Evolutionary conservation across 2,113 vertebrate genomes (phyloP).

Genomic region (Tragelaphus strepsiceros): DNA sequence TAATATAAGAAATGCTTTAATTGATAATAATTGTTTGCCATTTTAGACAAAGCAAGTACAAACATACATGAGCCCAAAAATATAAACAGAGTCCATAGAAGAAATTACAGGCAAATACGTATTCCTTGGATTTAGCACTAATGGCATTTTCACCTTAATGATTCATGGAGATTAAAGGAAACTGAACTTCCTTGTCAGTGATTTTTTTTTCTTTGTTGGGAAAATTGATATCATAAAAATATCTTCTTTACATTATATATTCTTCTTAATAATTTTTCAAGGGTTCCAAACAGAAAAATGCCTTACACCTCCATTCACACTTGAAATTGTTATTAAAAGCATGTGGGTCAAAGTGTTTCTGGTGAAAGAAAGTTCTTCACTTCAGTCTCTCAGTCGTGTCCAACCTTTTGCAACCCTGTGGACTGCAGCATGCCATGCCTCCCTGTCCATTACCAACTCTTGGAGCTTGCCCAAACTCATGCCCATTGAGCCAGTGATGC

Average conservation of each 20-base stretch:
- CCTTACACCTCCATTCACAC: neutral
- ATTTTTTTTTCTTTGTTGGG: slow-evolving; percentile 5
- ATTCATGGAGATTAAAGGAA: neutral
- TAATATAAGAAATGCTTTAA: slow-evolving; percentile 15
- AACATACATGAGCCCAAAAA: neutral
- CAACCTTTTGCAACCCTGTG: neutral
- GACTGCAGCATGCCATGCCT: neutral
- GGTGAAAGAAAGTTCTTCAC: neutral
- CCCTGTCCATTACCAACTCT: neutral
- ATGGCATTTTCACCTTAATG: slow-evolving; percentile 2
- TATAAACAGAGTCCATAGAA: slow-evolving; percentile 26
- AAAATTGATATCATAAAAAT: neutral
- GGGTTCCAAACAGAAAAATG: neutral
- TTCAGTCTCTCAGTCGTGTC: neutral
- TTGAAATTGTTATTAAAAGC: neutral
- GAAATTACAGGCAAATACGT: neutral
- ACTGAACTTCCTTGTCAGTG: neutral
- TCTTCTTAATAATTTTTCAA: neutral
- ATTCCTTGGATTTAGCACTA: neutral
- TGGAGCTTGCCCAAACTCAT: neutral
- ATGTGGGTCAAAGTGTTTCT: neutral
- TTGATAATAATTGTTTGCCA: slow-evolving; percentile 10
- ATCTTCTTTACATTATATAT: neutral
- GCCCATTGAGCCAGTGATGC: neutral
- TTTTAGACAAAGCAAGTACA: slow-evolving; percentile 1